These are phyloP conservation scores for Bovichtus diacanthus DNA, from an alignment of 2,797 vertebrate species.

Conservation along the genomic window DNA sequence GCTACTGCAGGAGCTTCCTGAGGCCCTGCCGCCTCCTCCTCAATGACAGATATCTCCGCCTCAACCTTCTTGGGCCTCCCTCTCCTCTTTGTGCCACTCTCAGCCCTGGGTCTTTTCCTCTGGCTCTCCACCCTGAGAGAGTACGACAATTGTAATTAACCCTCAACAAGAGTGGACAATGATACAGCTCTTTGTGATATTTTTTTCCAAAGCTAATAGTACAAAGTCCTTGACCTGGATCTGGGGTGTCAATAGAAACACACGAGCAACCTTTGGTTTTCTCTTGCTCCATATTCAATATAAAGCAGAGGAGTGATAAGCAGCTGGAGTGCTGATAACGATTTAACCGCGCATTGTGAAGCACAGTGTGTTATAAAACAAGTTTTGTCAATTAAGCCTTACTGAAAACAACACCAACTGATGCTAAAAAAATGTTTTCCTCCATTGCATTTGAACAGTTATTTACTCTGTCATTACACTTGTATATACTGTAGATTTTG, in stretches of 20 bases:
- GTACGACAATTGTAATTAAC: conserved; percentile 44
- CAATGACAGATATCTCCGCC: conserved; percentile 37
- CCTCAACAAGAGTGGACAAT: conserved; percentile 37
- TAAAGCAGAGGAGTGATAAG: conserved; percentile 73
- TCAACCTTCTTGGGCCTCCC: conserved; percentile 69
- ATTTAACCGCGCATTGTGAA: conserved; percentile 30
- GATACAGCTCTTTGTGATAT: conserved; percentile 55
- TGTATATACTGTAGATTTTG: not conserved
- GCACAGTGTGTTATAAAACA: conserved; percentile 1
- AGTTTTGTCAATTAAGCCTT: not conserved
- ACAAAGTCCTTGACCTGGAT: conserved; percentile 80
- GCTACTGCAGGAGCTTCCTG: conserved; percentile 41
- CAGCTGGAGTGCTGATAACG: conserved; percentile 55
- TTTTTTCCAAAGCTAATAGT: conserved; percentile 71
- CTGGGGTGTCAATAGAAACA: conserved; percentile 67
- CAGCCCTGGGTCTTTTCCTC: conserved; percentile 72
- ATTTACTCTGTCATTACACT: not conserved
- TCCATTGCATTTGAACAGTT: not conserved
- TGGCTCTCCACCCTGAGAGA: conserved; percentile 82
- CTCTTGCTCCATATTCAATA: conserved; percentile 76
- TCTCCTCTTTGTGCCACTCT: conserved; percentile 65
- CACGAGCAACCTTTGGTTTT: conserved; percentile 76
- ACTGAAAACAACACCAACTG: not conserved
- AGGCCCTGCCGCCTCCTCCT: conserved; percentile 23
- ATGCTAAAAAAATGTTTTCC: not conserved